phyloP scores from a whole-genome alignment of 2,113 vertebrate genomes.

The Sorex araneus region DNA sequence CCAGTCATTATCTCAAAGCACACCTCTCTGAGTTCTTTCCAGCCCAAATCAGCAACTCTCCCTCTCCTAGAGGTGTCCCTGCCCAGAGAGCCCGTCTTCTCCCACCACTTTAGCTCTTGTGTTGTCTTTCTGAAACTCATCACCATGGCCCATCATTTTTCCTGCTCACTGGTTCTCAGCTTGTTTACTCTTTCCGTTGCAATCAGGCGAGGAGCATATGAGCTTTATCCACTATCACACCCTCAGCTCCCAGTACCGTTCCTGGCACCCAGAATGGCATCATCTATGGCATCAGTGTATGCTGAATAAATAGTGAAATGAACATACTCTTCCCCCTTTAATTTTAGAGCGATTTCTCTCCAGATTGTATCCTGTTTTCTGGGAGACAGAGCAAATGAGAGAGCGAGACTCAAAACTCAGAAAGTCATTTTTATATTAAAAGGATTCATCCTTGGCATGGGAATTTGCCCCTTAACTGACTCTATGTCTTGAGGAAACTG shows the following conservation, averaged over 20 bases:
- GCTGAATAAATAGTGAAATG: slow-evolving; percentile 30
- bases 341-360: slow-evolving; percentile 33
- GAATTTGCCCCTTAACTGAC: slow-evolving; percentile 83
- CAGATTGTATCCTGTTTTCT: slow-evolving; percentile 21
- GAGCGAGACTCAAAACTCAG: not conserved
- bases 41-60: not conserved
- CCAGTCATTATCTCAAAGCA: not conserved
- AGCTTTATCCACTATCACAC: not conserved
- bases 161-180: not conserved
- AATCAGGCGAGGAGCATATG: not conserved
- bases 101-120: not conserved
- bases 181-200: not conserved
- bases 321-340: not conserved
- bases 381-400: slow-evolving; percentile 18
- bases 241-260: not conserved
- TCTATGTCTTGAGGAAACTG: slow-evolving; percentile 74
- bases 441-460: slow-evolving; percentile 79
- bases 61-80: not conserved
- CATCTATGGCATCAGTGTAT: not conserved
- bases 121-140: slow-evolving; percentile 35
- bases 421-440: slow-evolving; percentile 76
- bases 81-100: not conserved
- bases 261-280: too few relatives aligned
- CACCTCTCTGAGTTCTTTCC: slow-evolving; percentile 14
- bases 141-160: slow-evolving; percentile 28